Percentiles rank a stretch among this genome's conserved stretches.
These are phyloP conservation scores for Drosophila melanogaster DNA, from an alignment of 1,140 invertebrate genomes.

Conservation along the genomic window DNA sequence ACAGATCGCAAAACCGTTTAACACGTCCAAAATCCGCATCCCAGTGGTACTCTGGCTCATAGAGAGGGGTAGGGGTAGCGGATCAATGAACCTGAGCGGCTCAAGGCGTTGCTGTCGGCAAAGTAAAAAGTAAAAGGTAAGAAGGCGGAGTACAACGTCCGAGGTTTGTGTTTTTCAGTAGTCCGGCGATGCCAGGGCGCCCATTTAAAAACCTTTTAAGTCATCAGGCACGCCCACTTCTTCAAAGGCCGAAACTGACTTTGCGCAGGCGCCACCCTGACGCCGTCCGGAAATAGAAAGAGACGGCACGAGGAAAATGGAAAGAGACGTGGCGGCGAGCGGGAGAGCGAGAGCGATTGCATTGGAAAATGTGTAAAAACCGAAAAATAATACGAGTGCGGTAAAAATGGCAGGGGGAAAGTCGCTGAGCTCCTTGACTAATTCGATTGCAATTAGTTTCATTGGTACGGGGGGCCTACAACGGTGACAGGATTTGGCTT, in stretches of 20 bases:
- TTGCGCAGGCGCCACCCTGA: conserved; percentile 77
- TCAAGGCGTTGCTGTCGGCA: conserved; percentile 72
- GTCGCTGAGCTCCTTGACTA: conserved; percentile 80
- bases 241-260: conserved; percentile 39
- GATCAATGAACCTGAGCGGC: conserved; percentile 75
- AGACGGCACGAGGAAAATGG: background rate
- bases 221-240: conserved; percentile 79
- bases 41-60: conserved; percentile 8
- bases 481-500: conserved; percentile 74
- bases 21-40: conserved; percentile 39
- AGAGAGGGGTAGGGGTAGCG: conserved; percentile 34
- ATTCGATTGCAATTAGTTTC: conserved; percentile 80
- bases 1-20: conserved; percentile 48
- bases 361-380: conserved; percentile 44
- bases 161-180: conserved; percentile 38
- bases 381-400: conserved; percentile 21
- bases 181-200: conserved; percentile 37
- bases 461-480: conserved; percentile 23
- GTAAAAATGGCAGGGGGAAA: conserved; percentile 27
- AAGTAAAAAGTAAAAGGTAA: conserved; percentile 42
- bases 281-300: conserved; percentile 72
- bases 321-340: conserved; percentile 10
- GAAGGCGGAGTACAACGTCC: conserved; percentile 10
- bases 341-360: background rate
- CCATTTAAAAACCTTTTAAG: conserved; percentile 83